These are phyloP conservation scores for Dendrolimus kikuchii DNA, from an alignment of 1,140 invertebrate genomes.

Conservation along the genomic window DNA sequence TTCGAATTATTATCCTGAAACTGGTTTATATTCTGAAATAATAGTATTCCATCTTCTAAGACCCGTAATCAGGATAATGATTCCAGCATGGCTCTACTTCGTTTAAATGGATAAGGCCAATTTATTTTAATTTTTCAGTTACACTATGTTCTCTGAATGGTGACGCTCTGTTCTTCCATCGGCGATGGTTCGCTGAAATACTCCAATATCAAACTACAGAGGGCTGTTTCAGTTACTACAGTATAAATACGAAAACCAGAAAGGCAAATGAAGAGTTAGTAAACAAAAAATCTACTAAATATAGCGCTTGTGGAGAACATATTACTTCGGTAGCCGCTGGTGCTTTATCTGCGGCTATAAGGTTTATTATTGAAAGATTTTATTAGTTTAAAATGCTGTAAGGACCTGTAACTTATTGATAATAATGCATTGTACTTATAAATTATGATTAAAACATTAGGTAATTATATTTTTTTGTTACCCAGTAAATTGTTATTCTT, in stretches of 20 bases:
- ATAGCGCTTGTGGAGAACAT: constrained; percentile 26
- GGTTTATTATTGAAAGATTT: constrained; percentile 32
- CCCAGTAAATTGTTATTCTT: too few relatives aligned
- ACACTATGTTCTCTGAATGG: constrained; percentile 31
- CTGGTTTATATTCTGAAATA: too few relatives aligned
- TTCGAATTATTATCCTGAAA: too few relatives aligned
- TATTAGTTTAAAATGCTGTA: constrained; percentile 6
- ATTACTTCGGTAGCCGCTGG: constrained; percentile 27
- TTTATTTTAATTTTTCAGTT: constrained; percentile 24
- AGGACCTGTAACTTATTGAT: too few relatives aligned
- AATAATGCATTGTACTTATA: too few relatives aligned
- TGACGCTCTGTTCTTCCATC: constrained; percentile 26
- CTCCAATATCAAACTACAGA: constrained; percentile 23
- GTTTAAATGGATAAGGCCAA: background rate
- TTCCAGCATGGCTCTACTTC: too few relatives aligned
- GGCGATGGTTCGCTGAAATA: constrained; percentile 27
- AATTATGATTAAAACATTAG: too few relatives aligned
- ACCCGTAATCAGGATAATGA: background rate
- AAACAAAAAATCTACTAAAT: background rate
- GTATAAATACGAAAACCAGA: background rate
- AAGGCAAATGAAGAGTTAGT: constrained; percentile 1
- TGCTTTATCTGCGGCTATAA: constrained; percentile 20
- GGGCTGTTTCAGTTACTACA: constrained; percentile 29
- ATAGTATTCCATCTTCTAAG: too few relatives aligned
- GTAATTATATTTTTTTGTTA: too few relatives aligned